Base-by-base conservation (phyloP, 2,888 invertebrate species). In the Neoaliturus tenellus region DNA sequence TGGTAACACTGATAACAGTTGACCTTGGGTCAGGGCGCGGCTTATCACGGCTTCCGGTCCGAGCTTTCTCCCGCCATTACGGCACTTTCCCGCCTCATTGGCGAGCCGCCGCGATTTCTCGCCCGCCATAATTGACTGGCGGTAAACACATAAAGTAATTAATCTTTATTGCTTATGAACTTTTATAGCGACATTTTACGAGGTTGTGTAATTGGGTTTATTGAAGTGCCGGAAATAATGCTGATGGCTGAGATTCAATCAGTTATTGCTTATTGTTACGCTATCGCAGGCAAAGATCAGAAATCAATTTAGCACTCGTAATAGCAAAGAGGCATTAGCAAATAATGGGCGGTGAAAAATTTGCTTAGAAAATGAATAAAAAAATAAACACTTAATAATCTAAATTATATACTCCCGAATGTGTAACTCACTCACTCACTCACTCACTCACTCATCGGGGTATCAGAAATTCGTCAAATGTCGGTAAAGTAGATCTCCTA, bases 81-180 rank as follows among this genome's bases (percentile, higher is more conserved):
- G 62, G 62, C 62, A 62, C 62, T 62, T 62, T 62, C 62, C 62
- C 62, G 62, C 62, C 62, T 62, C 62, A 62, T 62, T 14, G 62
- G 62, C 55, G 55, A 20, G 55, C 62, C 62, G 31, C 62, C 62
- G 69, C 69, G 69, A 69, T 69, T 69, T 69, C 69, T 69, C 69
- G 69, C 69, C 69, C 33, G 20, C 69, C 35, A 69, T 69, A 69
- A 69, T 69, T 69, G 69, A 69, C 75, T 28, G 44, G 75, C 48
- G 48, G 75, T 75, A 75, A 75, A 75, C 44, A 75, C 75, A 75
- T 75, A 75, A 75, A 75, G 28, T 48, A 75, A 75, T 75, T 75
- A 44, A 75, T 75, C 23, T 75, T 75, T 75, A 75, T 44, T 14
- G 39, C 71, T 71, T 62, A 62, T 62, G 62, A 31, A 62, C 62